Base-by-base conservation (phyloP, 2,888 invertebrate genomes). In the Xanthia icteritia region DNA sequence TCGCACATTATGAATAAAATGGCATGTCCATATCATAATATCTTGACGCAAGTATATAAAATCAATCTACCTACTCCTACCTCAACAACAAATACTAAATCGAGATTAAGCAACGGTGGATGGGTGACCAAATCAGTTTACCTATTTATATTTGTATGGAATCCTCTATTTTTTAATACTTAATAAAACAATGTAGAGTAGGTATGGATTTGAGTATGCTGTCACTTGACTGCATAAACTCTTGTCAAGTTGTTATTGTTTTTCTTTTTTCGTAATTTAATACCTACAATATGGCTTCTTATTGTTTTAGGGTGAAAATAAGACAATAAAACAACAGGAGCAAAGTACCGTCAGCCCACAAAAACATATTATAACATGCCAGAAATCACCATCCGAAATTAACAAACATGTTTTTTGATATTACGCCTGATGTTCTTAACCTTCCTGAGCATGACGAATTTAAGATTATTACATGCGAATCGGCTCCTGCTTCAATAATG, bases 401-500 rank as follows among this genome's bases (percentile, higher is more conserved):
- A 69, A 69, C 39, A 56, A 68, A 54, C n/a, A 68, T 63, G 63
- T 48, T 48, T 48, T 5, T 71, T 71, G 71, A 71, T 63, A 61
- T 71, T 71, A 48, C 48, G 17, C 17, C 48, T 72, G 71, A 72
- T 61, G 61, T 48, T 61, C 61, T 27, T 71, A 71, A 61, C 27
- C 58, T 71, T 61, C 42, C 70, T 71, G 60, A 60, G 45, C 60
- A 71, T 31, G 48, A 71, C 45, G 63, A 48, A 72, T 72, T 72
- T 72, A 72, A 72, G 64, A 72, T 72, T 45, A 61, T 72, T 61
- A 72, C 64, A 72, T 72, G 63, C 48, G 72, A 73, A 73, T 73
- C 72, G 72, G 72, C 72, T 73, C 72, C 72, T n/a, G 72, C 72
- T 15, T 73, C 72, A 73, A 51, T 73, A 64, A 73, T 65, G 61